Evolutionary conservation across 2,888 invertebrate species (phyloP).

Genomic region (Euplagia quadripunctaria): DNA sequence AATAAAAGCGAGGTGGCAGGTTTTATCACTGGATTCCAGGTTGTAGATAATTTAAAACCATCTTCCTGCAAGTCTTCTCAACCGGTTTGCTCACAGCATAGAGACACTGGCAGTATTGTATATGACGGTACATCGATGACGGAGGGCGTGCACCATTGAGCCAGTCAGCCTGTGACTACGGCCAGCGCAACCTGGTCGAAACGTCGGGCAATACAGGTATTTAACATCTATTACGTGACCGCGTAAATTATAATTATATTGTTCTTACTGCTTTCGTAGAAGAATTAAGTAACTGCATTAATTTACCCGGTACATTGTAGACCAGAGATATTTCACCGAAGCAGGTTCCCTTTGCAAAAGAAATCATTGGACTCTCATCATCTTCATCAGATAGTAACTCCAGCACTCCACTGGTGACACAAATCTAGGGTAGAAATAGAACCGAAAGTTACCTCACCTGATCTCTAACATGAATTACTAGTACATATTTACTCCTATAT

Average conservation of each 20-base stretch:
- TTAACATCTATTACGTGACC: too few species aligned
- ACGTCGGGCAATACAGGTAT: too few species aligned
- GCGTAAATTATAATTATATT: neutral
- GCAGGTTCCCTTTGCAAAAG: constrained; percentile 83
- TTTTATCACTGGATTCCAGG: too few species aligned
- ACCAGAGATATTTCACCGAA: constrained; percentile 85
- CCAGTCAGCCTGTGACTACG: too few species aligned
- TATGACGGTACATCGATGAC: too few species aligned
- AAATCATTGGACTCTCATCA: constrained; percentile 85
- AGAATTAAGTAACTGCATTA: neutral
- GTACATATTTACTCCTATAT: neutral
- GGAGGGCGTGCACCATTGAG: too few species aligned
- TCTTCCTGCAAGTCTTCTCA: too few species aligned
- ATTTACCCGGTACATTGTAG: constrained; percentile 79
- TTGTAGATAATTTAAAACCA: too few species aligned
- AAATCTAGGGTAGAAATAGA: constrained; percentile 66
- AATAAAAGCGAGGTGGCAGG: too few species aligned
- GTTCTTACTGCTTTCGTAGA: neutral
- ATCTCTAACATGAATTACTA: neutral
- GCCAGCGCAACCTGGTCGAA: too few species aligned
- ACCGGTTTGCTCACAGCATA: too few species aligned
- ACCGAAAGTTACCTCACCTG: neutral
- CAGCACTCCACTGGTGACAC: constrained; percentile 81
- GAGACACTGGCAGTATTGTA: too few species aligned
- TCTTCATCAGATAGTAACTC: constrained; percentile 86